phyloP scores from a whole-genome alignment of 1,140 invertebrate species.

The Chelonus insularis region DNA sequence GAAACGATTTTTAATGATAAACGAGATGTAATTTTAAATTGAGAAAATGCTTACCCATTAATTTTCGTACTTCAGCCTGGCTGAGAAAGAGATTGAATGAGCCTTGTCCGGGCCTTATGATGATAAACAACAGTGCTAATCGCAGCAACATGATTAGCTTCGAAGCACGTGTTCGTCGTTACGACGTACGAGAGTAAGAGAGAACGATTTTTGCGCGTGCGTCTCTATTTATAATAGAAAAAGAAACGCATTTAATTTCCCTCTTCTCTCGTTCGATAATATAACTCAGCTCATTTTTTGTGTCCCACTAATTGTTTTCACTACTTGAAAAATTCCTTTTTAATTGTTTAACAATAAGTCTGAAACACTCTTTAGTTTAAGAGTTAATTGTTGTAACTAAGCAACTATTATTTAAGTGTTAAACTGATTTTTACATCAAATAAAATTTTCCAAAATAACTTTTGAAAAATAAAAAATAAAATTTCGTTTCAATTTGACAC shows the following conservation, averaged over 20 bases:
- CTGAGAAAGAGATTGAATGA: slow-evolving; percentile 59
- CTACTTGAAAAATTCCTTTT: background rate
- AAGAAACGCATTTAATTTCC: slow-evolving; percentile 23
- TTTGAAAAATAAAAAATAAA: too few relatives aligned
- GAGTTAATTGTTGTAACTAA: too few relatives aligned
- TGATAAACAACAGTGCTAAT: slow-evolving; percentile 41
- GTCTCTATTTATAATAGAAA: slow-evolving; percentile 18
- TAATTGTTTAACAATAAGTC: background rate
- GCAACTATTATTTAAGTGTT: too few relatives aligned
- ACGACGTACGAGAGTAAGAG: background rate
- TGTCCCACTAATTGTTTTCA: background rate
- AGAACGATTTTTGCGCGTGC: background rate
- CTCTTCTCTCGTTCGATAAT: background rate
- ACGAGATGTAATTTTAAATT: slow-evolving; percentile 4
- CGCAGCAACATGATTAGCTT: slow-evolving; percentile 38
- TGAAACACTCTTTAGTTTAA: too few relatives aligned
- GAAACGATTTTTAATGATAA: background rate
- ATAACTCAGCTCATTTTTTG: slow-evolving; percentile 33
- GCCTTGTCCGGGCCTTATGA: slow-evolving; percentile 42
- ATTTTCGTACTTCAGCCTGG: slow-evolving; percentile 54
- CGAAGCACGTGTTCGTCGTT: slow-evolving; percentile 12
- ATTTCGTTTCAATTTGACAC: too few relatives aligned
- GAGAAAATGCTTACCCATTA: slow-evolving; percentile 51
- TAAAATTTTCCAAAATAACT: too few relatives aligned
- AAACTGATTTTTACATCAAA: too few relatives aligned